Base-by-base conservation (phyloP, 2,888 invertebrate species). In the Rotaria sp. region DNA sequence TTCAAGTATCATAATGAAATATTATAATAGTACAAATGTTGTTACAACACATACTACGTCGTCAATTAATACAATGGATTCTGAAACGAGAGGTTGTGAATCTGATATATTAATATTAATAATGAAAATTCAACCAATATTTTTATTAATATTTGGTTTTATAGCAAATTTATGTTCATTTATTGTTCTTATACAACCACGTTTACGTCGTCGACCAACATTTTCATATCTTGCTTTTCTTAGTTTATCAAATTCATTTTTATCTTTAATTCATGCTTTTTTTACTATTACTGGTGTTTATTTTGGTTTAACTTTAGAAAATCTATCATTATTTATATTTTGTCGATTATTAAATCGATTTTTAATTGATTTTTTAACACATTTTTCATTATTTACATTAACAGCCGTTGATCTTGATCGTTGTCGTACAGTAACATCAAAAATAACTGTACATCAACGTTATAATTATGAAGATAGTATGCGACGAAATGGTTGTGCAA, bases 211-310 rank as follows among this genome's bases (percentile, higher is more conserved):
- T 85, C 87, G 90, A 87, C 90, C 90, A 41, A 89, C 91, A 38
- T 91, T 91, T 88, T 91, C 90, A 88, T 90, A 90, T 45, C 89
- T 90, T 45, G 91, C 91, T 35, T 67, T 67, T 67, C 35, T 67
- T 18, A 67, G 67, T 21, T 18, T 67, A 35, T 67, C 67, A 5
- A 67, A 67, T 67, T 35, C 67, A 67, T 35, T 67, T 15, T 67
- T 67, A 67, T 67, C 67, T 18, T 18, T 67, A 3, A 67, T 67
- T 18, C 67, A 67, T 67, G 67, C 67, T 30, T 67, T 67, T 67
- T 67, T 30, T 67, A 67, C 67, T 67, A 67, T 67, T 5, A 67
- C 35, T 35, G 67, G 67, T 30, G 30, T 67, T 67, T 67, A 67
- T 67, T 67, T 67, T 67, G 67, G 67, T 35, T 35, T 67, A 18